Percentiles rank a stretch among this genome's conserved stretches.
Evolutionary conservation across 1,140 invertebrate genomes (phyloP).

Genomic region (Zeugodacus cucurbitae): DNA sequence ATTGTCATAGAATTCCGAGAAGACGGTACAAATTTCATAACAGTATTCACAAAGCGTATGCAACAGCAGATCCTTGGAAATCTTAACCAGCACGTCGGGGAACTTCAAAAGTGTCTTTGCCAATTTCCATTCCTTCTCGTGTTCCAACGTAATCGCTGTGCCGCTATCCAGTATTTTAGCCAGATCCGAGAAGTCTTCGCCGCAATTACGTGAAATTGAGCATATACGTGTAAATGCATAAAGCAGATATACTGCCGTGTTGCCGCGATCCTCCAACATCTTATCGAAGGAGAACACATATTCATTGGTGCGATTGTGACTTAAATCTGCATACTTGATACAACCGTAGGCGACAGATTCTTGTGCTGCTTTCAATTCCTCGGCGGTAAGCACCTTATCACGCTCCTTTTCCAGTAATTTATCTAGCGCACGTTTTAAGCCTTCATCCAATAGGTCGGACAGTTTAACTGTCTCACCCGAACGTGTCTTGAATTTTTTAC

Average conservation of each 20-base stretch:
- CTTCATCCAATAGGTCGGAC: constrained; percentile 94
- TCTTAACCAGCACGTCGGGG: constrained; percentile 87
- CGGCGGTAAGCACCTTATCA: constrained; percentile 82
- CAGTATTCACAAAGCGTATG: constrained; percentile 95
- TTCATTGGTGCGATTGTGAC: constrained; percentile 92
- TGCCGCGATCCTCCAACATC: constrained; percentile 99
- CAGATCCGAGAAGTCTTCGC: constrained; percentile 71
- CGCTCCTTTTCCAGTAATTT: constrained; percentile 93
- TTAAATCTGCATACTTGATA: constrained; percentile 98
- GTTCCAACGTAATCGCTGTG: constrained; percentile 73
- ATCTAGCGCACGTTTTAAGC: constrained; percentile 82
- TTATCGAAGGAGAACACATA: constrained; percentile 99
- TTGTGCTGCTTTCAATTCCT: constrained; percentile 87
- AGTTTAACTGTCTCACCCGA: constrained; percentile 96
- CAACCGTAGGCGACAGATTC: constrained; percentile 97
- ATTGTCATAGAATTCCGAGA: constrained; percentile 97
- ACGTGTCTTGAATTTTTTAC: constrained; percentile 99
- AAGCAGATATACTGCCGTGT: constrained; percentile 97
- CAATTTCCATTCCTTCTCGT: constrained; percentile 96
- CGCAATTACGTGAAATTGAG: constrained; percentile 87
- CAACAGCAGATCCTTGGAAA: constrained; percentile 85
- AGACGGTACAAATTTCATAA: constrained; percentile 92
- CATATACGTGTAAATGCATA: constrained; percentile 96
- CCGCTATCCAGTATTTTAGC: constrained; percentile 69
- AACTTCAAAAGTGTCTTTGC: constrained; percentile 89